phyloP scores from a whole-genome alignment of 2,113 vertebrate genomes.

The Ceyx margarethae region DNA sequence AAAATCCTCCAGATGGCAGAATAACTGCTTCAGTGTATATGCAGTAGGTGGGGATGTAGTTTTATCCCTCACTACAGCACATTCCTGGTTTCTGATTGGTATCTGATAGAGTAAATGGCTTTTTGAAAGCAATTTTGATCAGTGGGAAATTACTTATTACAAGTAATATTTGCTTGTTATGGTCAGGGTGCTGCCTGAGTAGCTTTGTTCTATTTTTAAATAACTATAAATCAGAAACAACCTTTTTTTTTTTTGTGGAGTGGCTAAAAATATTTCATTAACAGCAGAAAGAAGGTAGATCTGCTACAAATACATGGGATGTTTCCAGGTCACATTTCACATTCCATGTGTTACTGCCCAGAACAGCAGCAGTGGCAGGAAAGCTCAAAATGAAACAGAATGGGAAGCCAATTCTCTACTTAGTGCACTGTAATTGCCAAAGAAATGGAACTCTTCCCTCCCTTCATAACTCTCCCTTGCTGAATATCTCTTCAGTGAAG shows the following conservation, averaged over 20 bases:
- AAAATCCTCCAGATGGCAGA: constrained; percentile 65
- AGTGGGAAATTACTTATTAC: background rate
- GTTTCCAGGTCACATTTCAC: background rate
- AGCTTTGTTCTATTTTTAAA: background rate
- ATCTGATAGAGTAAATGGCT: background rate
- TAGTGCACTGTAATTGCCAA: background rate
- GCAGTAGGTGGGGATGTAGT: background rate
- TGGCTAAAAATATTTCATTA: background rate
- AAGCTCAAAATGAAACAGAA: background rate
- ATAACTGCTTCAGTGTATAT: constrained; percentile 13
- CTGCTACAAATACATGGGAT: background rate
- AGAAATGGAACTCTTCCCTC: background rate
- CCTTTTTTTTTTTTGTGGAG: background rate
- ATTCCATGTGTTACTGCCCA: background rate
- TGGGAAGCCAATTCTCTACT: background rate
- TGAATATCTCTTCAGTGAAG: background rate
- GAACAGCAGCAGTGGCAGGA: background rate
- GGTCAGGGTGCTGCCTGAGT: background rate
- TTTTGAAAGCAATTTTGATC: background rate
- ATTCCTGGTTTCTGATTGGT: background rate
- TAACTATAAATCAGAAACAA: background rate
- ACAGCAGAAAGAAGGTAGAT: background rate
- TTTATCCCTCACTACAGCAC: background rate
- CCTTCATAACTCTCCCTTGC: background rate
- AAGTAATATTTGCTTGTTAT: background rate